Base-by-base conservation (phyloP, 2,113 vertebrate species). In the Mastomys natalensis region DNA sequence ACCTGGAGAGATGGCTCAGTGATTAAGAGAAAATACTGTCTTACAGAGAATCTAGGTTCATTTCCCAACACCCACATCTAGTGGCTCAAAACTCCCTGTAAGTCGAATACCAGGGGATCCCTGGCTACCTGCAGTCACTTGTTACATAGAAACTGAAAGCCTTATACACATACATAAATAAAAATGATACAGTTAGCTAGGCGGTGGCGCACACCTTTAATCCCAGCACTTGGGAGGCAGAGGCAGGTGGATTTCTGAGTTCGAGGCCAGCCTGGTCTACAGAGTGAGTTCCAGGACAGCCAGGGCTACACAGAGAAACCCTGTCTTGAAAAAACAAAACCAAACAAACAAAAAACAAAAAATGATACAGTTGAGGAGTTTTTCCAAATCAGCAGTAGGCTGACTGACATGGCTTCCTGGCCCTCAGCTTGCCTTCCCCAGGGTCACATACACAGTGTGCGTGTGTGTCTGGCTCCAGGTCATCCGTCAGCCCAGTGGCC, bases 401-500 rank as follows among this genome's bases (percentile, higher is more conserved):
- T 43, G 21, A 45, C 70, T 72, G 74, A 74, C 34, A 17, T 0
- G 0, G 93, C 43, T 24, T 77, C 51, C 15, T 7, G 1, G 77
- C 1, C 68, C n/a, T 40, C 15, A n/a, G 37, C 21, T 80, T 60
- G 58, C 64, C 21, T 29, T n/a, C 53, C 70, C 45, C 87, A 31
- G 51, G 3, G 3, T 53, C 94, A 96, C 90, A 68, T 70, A 88
- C 55, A 29, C 87, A 73, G 86, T 64, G 0, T 0, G 15, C 78
- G 62, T 58, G 68, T 62, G 45, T 8, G 55, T 9, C 91, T 89
- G 96, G 84, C 96, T 95, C 53, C 0, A 0, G 0, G 74, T 95
- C 74, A 43, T 17, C 2, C 68, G 68, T n/a, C 43, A 84, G 95
- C 95, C 97, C 93, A 80, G 70, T 0, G 34, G 26, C 93, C 43